Base-by-base conservation (phyloP, 2,888 invertebrate genomes). In the Clepsis dumicolana region DNA sequence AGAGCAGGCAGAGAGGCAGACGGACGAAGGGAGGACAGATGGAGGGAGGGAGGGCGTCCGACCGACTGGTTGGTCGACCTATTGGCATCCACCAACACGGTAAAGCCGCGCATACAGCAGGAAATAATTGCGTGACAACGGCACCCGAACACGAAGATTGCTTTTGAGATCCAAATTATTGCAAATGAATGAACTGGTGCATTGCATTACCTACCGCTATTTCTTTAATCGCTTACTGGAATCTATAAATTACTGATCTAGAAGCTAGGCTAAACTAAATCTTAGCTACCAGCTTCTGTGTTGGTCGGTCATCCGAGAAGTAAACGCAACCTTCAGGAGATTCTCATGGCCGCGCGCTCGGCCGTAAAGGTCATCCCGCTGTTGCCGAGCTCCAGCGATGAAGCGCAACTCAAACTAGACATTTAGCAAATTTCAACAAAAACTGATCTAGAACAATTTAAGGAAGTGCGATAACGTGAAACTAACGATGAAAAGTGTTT, bases 61-160 rank as follows among this genome's bases (percentile, higher is more conserved):
- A 85, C 81, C 85, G 89, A 91, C 92, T 92, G 91, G 92, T 92
- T 91, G 92, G 91, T 85, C 93, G 91, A 92, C 91, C 89, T 89
- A 91, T 89, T 91, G 88, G 91, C 89, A 88, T 83, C 85, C 83
- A 89, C 88, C 80, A 85, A 85, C 84, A 85, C 85, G 68, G 52
- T 68, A 68, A 68, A 83, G 72, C 77, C 79, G 82, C 84, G 86
- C 83, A 83, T 66, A 63, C 68, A 71, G 64, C 64, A 71, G 82
- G 86, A 87, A 87, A 84, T 75, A 77, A 89, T 88, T 87, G 83
- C 86, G 84, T 82, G 82, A 77, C 80, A 81, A 79, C 79, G 50
- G 57, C 41, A 16, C 12, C 10, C 50, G 24, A 52, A n/a, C 25
- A 74, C 71, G 74, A 73, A 71, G 73, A 72, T 74, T 70, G 70